phyloP scores from a whole-genome alignment of 2,797 vertebrate species.

The Hyperoplus immaculatus region DNA sequence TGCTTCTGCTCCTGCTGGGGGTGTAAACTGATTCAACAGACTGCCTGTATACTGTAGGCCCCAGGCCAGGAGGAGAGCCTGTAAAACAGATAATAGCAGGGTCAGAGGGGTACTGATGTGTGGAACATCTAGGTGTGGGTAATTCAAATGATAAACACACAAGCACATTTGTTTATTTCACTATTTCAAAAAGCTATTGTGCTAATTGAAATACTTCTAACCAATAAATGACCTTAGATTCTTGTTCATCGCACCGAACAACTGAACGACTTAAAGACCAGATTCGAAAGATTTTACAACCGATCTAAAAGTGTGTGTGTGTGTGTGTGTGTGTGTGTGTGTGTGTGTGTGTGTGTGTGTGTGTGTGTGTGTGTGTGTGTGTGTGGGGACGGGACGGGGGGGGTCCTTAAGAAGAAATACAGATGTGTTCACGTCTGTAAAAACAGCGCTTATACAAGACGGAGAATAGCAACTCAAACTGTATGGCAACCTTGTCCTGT shows the following conservation, averaged over 20 bases:
- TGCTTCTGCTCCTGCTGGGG: slow-evolving; percentile 41
- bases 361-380: too few relatives aligned
- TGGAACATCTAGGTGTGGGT: slow-evolving; percentile 40
- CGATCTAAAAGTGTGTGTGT: neutral
- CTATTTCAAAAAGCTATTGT: neutral
- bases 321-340: too few relatives aligned
- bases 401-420: slow-evolving; percentile 2
- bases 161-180: neutral
- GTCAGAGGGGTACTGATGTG: slow-evolving; percentile 49
- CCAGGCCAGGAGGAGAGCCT: slow-evolving; percentile 55
- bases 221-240: neutral
- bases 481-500: slow-evolving; percentile 57
- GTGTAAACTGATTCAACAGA: slow-evolving; percentile 64
- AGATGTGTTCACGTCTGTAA: neutral
- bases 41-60: slow-evolving; percentile 48
- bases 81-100: slow-evolving; percentile 75
- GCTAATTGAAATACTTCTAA: neutral
- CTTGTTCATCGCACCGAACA: neutral
- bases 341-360: too few relatives aligned
- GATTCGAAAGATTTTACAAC: neutral
- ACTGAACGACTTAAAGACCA: slow-evolving; percentile 4
- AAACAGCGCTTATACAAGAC: slow-evolving; percentile 17
- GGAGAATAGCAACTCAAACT: slow-evolving; percentile 14
- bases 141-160: slow-evolving; percentile 37
- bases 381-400: neutral